A percentile compares a stretch with the other conserved stretches of the same genome.
phyloP scores from a whole-genome alignment of 2,888 invertebrate genomes.

The Melanostoma mellinum region DNA sequence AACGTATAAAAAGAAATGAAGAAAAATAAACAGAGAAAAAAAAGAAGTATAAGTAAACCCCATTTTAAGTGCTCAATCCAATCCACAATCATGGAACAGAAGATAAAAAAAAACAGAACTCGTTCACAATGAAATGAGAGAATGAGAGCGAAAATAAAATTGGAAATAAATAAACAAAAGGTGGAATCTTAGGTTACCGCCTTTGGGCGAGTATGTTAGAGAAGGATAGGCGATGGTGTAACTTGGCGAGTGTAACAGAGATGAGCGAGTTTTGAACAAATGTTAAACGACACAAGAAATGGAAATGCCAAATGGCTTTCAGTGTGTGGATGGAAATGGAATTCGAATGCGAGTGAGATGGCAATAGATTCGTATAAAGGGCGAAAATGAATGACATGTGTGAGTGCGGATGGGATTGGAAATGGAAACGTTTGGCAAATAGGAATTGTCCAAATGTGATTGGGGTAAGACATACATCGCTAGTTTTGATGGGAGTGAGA shows the following conservation, averaged over 20 bases:
- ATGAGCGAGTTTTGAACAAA: slow-evolving; percentile 47
- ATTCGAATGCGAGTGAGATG: slow-evolving; percentile 68
- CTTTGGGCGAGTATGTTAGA: slow-evolving; percentile 69
- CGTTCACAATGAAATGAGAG: slow-evolving; percentile 69
- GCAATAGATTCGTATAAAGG: slow-evolving; percentile 40
- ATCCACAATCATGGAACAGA: slow-evolving; percentile 59
- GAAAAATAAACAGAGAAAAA: background rate
- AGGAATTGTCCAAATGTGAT: slow-evolving; percentile 68
- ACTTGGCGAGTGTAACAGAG: slow-evolving; percentile 22
- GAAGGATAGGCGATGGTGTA: slow-evolving; percentile 14
- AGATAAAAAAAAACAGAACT: slow-evolving; percentile 21
- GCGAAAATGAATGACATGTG: slow-evolving; percentile 57
- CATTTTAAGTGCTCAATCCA: slow-evolving; percentile 68
- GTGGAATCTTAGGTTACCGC: slow-evolving; percentile 73
- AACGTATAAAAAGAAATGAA: slow-evolving; percentile 17
- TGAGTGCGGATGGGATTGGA: slow-evolving; percentile 73
- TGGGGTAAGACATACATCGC: slow-evolving; percentile 36
- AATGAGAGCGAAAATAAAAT: slow-evolving; percentile 73
- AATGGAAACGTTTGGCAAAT: slow-evolving; percentile 71
- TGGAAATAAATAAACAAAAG: slow-evolving; percentile 73
- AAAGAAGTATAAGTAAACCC: slow-evolving; percentile 32
- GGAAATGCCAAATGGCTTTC: slow-evolving; percentile 61
- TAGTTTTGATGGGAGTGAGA: background rate
- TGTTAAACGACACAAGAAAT: slow-evolving; percentile 65
- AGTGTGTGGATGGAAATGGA: slow-evolving; percentile 60